Base-by-base conservation (phyloP, 1,140 invertebrate genomes). In the Cydia fagiglandana region DNA sequence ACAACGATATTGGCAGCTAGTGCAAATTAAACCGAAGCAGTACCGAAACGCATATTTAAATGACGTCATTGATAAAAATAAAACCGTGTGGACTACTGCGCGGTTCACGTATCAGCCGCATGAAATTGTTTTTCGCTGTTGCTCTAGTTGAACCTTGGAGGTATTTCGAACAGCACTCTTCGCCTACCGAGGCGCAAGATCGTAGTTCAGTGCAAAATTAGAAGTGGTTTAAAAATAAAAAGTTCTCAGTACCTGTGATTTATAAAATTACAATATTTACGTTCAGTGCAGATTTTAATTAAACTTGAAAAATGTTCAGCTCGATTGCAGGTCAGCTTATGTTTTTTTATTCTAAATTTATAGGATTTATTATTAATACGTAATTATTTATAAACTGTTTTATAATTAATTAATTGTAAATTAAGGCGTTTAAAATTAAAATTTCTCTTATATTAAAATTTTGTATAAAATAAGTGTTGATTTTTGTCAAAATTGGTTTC, bases 51-150 rank as follows among this genome's bases (percentile, higher is more conserved):
- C 81, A 73, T 28, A 64, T 76, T 66, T 38, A 17, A 73, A 84
- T 90, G 85, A 90, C 88, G 90, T 91, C 86, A 89, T 79, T 80
- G 81, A 81, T 86, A 88, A 88, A 89, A 89, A 90, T 91, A 91
- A 74, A 78, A 79, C 77, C 83, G 28, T 34, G 28, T 74, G 13
- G 73, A 20, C 50, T 61, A n/a, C 73, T 81, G 80, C 79, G 73
- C 73, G 82, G 79, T 80, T 82, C 79, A 78, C 79, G 76, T 82
- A 82, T 78, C 78, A 78, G 64, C 73, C 75, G 74, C 76, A 80
- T 77, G 78, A 77, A 78, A 66, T 77, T 47, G 74, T 66, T 66
- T 34, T 66, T 53, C 30, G 68, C 61, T 61, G 24, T 50, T 50
- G 41, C 24, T 66, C 64, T 80, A 81, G 79, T 81, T 45, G 76